These are phyloP conservation scores for Diglossa brunneiventris DNA, from an alignment of 2,113 vertebrate species.

Conservation along the genomic window DNA sequence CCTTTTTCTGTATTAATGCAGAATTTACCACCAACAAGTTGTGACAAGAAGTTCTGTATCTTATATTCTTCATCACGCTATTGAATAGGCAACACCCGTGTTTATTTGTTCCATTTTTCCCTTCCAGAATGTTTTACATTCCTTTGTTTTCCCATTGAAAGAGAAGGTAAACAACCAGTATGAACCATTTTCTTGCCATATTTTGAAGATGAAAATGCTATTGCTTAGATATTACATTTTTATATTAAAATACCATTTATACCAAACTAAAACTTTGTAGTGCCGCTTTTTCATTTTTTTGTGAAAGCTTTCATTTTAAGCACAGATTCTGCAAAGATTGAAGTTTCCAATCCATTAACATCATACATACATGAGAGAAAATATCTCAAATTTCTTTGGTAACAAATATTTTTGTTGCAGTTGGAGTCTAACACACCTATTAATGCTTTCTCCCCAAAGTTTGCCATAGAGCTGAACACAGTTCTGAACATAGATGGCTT, in stretches of 20 bases:
- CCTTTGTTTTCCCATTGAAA: neutral
- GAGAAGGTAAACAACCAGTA: neutral
- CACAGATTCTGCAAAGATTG: neutral
- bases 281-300: neutral
- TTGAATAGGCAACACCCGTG: neutral
- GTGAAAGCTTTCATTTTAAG: neutral
- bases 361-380: neutral
- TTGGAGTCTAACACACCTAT: neutral
- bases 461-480: neutral
- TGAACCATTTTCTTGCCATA: neutral
- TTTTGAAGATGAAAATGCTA: neutral
- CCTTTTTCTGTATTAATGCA: neutral
- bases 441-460: neutral
- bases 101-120: neutral
- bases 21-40: neutral
- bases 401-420: neutral
- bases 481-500: neutral
- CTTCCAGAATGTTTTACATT: neutral
- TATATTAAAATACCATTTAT: neutral
- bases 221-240: neutral
- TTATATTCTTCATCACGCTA: neutral
- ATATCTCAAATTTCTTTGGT: neutral
- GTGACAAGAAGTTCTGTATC: neutral
- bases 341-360: accelerated
- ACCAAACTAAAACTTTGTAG: neutral